Conservation (phyloP, 1,140 invertebrate species). For the Bombus waltoni region DNA sequence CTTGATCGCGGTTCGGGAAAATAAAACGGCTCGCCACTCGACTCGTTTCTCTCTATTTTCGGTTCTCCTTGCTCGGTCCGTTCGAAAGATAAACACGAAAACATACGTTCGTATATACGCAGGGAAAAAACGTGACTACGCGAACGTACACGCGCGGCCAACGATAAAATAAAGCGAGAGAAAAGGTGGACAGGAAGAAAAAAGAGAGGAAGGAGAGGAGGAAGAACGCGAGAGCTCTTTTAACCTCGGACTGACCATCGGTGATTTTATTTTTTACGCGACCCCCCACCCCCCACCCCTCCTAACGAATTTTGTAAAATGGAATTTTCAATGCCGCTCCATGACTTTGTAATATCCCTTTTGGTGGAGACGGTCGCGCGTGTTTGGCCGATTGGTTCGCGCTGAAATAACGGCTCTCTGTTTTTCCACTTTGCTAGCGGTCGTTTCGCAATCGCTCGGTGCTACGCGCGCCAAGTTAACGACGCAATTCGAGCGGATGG, state of each 20-base stretch:
- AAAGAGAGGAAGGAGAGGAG: neutral
- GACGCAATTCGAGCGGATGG: no score
- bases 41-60: constrained; percentile 20
- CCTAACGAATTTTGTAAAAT: constrained; percentile 61
- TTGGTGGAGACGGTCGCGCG: constrained; percentile 5
- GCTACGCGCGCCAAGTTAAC: no score
- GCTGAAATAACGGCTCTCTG: constrained; percentile 11
- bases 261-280: constrained; percentile 45
- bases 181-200: no score
- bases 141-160: no score
- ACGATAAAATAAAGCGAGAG: neutral
- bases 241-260: neutral
- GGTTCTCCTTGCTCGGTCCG: neutral
- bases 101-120: neutral
- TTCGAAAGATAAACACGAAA: neutral
- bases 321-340: constrained; percentile 57
- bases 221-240: neutral
- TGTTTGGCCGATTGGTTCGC: constrained; percentile 47
- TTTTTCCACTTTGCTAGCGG: neutral
- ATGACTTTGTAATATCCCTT: constrained; percentile 57
- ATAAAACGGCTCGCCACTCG: constrained; percentile 45
- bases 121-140: neutral
- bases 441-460: neutral
- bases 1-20: constrained; percentile 55
- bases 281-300: no score